Percentiles rank a stretch among this genome's conserved stretches.
Evolutionary conservation across 1,140 invertebrate species (phyloP).

Genomic region (Drusus annulatus): DNA sequence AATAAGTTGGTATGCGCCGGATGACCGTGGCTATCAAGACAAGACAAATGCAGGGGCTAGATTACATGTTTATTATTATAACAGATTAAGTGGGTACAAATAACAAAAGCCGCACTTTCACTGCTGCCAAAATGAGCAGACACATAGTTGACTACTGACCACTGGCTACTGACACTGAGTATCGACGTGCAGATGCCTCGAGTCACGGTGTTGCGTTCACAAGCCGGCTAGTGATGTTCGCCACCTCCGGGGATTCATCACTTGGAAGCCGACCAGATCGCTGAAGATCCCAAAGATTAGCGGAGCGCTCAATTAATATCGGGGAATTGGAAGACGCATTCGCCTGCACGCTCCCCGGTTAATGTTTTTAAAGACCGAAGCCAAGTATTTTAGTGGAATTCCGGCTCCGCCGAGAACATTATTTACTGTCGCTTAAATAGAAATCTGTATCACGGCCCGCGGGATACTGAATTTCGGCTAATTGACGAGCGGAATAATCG

Average conservation of each 20-base stretch:
- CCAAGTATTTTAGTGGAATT: constrained; percentile 16
- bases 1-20: too few species aligned
- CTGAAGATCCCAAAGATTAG: constrained; percentile 17
- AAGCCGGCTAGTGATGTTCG: not conserved
- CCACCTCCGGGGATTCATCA: constrained; percentile 18
- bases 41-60: too few species aligned
- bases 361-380: constrained; percentile 20
- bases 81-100: not conserved
- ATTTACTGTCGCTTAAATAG: constrained; percentile 22
- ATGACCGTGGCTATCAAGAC: too few species aligned
- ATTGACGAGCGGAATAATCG: too few species aligned
- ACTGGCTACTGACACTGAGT: too few species aligned
- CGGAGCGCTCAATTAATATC: constrained; percentile 28
- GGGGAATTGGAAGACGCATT: constrained; percentile 4
- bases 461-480: too few species aligned
- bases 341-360: not conserved
- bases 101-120: not conserved
- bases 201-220: constrained; percentile 4
- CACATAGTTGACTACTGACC: too few species aligned
- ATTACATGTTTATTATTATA: too few species aligned
- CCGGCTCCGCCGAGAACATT: constrained; percentile 9
- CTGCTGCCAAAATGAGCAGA: constrained; percentile 5
- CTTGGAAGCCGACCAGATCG: constrained; percentile 29
- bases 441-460: not conserved
- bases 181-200: not conserved